A percentile compares a stretch with the other conserved stretches of the same genome.
Conservation (phyloP, 2,797 vertebrate species). For the Sebastes diaconus region DNA sequence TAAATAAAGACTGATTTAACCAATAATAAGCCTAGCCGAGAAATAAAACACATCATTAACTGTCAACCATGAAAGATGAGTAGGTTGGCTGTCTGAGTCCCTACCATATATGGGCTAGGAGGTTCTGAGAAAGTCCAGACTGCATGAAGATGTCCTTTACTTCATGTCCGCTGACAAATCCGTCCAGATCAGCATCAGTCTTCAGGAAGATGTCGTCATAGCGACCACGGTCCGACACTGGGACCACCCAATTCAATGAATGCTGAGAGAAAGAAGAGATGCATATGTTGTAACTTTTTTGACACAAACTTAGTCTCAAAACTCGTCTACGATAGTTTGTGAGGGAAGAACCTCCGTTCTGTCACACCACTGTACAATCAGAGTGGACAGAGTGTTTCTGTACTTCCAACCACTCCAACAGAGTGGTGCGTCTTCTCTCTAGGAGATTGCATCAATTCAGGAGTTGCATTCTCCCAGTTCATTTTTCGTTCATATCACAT, state of each 20-base stretch:
- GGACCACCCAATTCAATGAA: conserved; percentile 91
- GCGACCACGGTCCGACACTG: conserved; percentile 87
- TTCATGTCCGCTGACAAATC: conserved; percentile 94
- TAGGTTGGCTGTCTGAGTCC: neutral
- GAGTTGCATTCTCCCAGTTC: no score
- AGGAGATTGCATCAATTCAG: no score
- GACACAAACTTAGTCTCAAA: neutral
- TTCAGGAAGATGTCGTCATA: conserved; percentile 98
- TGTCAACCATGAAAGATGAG: neutral
- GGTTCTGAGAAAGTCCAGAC: conserved; percentile 92
- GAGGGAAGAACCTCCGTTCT: no score
- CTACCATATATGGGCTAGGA: conserved; percentile 97
- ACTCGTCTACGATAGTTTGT: no score
- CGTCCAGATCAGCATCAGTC: conserved; percentile 93
- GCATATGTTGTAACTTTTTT: neutral
- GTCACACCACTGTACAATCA: no score
- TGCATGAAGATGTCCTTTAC: conserved; percentile 99
- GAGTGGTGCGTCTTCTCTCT: no score
- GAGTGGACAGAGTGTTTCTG: no score
- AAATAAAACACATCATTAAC: neutral
- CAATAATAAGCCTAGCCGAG: neutral
- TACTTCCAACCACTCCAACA: no score
- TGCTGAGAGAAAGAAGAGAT: conserved; percentile 75
- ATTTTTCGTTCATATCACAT: no score
- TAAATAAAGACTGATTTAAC: neutral